These are phyloP conservation scores for Spilarctia lutea DNA, from an alignment of 2,888 invertebrate genomes.

Conservation along the genomic window DNA sequence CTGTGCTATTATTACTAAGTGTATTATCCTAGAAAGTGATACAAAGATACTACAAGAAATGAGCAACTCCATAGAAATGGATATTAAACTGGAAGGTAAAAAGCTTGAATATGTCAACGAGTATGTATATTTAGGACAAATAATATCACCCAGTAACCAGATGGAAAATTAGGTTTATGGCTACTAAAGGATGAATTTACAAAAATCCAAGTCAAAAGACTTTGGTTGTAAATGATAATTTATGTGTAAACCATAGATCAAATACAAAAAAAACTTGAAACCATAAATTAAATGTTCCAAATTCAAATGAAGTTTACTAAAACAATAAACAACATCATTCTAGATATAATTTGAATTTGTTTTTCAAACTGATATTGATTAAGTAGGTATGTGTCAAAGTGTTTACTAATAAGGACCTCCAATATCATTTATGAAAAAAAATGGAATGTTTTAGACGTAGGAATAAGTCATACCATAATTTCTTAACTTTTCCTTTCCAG, in stretches of 20 bases:
- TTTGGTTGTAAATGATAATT: background rate
- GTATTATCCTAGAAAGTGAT: too few species aligned
- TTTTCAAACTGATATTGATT: slow-evolving; percentile 22
- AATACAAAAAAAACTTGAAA: background rate
- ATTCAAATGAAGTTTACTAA: background rate
- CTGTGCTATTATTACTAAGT: too few species aligned
- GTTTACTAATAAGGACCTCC: slow-evolving; percentile 19
- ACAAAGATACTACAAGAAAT: too few species aligned
- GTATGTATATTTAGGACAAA: too few species aligned
- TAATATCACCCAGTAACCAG: too few species aligned
- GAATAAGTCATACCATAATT: background rate
- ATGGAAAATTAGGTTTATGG: background rate
- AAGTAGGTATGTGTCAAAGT: slow-evolving; percentile 36
- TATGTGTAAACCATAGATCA: slow-evolving; percentile 32
- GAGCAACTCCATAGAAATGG: too few species aligned
- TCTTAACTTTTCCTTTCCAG: slow-evolving; percentile 31
- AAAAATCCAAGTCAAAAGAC: too few species aligned
- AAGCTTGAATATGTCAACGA: too few species aligned
- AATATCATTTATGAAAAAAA: background rate
- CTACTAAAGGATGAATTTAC: background rate
- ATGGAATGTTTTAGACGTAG: too few species aligned
- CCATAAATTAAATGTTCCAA: slow-evolving; percentile 16
- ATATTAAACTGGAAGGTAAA: too few species aligned
- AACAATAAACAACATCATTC: background rate
- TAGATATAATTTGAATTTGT: background rate